Base-by-base conservation (phyloP, 2,888 invertebrate species). In the Mongoloraphidia duomilia region DNA sequence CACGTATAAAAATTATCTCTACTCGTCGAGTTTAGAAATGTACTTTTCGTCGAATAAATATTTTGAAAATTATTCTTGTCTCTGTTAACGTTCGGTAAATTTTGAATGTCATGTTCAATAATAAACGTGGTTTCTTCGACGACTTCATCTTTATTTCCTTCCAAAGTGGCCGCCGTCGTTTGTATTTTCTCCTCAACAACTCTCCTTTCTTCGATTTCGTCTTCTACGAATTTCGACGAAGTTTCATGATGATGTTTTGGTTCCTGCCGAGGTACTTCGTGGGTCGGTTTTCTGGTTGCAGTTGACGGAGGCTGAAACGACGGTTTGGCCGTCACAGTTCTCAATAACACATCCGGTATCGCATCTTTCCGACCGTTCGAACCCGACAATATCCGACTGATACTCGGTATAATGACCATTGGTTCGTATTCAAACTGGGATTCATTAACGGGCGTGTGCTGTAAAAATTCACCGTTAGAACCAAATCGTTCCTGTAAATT, bases 291-390 rank as follows among this genome's bases (percentile, higher is more conserved):
- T 45, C 56, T 54, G 47, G 55, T 57, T 48, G 60, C 59, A 14
- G 58, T 62, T 4, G 56, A 33, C 2, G 47, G 47, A 34, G 54
- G 51, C 52, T 61, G 59, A 34, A 64, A 52, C 9, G 64, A 63
- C 2, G 74, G 72, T 12, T 69, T 65, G 2, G 78, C 75, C 1
- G 83, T 82, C 36, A 81, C 80, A 0, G 80, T 78, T 52, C 80
- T 73, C 26, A 86, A 66, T 1, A 88, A 67, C 41, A 87, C 83
- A 54, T 86, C 86, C 0, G 87, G 84, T 47, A 88, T 82, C 58
- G 85, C 84, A 55, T 86, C 84, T 57, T 85, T 86, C 34, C 86
- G 73, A 0, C 90, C 90, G 62, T 87, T 89, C 46, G 88, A 86
- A 1, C 90, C 90, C 45, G 86, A 86, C 26, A 91, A 69, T 59